phyloP scores from a whole-genome alignment of 2,797 vertebrate species.

The Simalia tracyae region DNA sequence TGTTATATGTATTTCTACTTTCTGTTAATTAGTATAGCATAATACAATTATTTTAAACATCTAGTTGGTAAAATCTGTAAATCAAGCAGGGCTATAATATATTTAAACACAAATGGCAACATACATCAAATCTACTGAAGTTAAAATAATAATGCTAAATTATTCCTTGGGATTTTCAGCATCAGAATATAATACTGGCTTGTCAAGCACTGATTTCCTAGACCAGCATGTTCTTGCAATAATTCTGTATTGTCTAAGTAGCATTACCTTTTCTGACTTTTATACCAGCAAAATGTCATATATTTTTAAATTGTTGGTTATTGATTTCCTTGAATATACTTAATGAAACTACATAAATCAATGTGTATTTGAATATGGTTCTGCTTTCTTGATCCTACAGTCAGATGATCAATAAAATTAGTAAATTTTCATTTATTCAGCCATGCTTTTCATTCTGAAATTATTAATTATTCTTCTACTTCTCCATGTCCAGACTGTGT shows the following conservation, averaged over 20 bases:
- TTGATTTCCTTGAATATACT: slow-evolving; percentile 12
- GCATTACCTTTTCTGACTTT: not conserved
- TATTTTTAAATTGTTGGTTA: not conserved
- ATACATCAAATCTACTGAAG: not conserved
- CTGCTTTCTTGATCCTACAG: slow-evolving; percentile 45
- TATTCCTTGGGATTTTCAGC: not conserved
- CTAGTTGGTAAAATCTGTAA: not conserved
- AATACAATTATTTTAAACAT: not conserved
- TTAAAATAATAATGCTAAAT: not conserved
- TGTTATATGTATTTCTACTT: not conserved
- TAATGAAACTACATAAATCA: slow-evolving; percentile 26
- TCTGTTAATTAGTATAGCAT: not conserved
- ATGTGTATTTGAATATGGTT: slow-evolving; percentile 11
- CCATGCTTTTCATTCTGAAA: slow-evolving; percentile 32
- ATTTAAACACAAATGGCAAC: not conserved
- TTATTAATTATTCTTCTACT: slow-evolving; percentile 28
- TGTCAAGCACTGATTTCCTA: not conserved
- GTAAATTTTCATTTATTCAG: slow-evolving; percentile 52
- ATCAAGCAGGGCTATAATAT: not conserved
- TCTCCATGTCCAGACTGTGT: slow-evolving; percentile 16
- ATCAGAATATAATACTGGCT: not conserved
- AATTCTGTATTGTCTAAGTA: not conserved
- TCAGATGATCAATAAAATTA: slow-evolving; percentile 41
- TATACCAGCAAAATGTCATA: not conserved
- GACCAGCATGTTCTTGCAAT: not conserved